Base-by-base conservation (phyloP, 2,888 invertebrate genomes). In the Dioctria linearis region DNA sequence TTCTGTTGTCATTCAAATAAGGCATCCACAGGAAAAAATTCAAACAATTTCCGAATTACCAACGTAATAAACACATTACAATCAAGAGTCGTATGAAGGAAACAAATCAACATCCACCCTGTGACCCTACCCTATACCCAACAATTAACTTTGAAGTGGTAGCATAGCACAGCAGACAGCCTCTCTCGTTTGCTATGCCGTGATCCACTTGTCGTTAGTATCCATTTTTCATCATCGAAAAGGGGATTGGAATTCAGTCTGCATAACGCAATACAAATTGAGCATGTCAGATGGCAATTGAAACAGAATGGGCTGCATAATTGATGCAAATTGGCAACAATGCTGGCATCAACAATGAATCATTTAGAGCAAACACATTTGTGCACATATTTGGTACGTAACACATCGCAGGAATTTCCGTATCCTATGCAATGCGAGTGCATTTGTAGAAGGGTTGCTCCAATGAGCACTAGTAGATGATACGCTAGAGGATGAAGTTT, bases 241-340 rank as follows among this genome's bases (percentile, higher is more conserved):
- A 76, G 63, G 76, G 76, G n/a, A 13, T 37, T 39, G 49, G 37
- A 11, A 49, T 49, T 63, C 63, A 76, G 63, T 46, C 76, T 76
- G 49, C 59, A 67, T 82, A 82, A 82, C 79, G 79, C 81, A 82
- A 82, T 82, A 81, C 82, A 82, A 82, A 82, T 82, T 82, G 82
- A 82, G 82, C 82, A 82, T 82, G 82, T 82, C 82, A 82, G 80
- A 82, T 78, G 80, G 81, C 81, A 82, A 82, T 82, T 82, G 82
- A 82, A 82, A 82, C 75, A 82, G 81, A 81, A 82, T 79, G 80
- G 78, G 40, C 51, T 82, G 79, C 81, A 82, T 82, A 82, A 82
- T 82, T 82, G 82, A 82, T 82, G 81, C 75, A 81, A 80, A 81
- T 81, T 82, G 81, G 80, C 73, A 82, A 82, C 81, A 81, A 81